These are phyloP conservation scores for Spilosoma lubricipeda DNA, from an alignment of 2,888 invertebrate genomes.

Conservation along the genomic window DNA sequence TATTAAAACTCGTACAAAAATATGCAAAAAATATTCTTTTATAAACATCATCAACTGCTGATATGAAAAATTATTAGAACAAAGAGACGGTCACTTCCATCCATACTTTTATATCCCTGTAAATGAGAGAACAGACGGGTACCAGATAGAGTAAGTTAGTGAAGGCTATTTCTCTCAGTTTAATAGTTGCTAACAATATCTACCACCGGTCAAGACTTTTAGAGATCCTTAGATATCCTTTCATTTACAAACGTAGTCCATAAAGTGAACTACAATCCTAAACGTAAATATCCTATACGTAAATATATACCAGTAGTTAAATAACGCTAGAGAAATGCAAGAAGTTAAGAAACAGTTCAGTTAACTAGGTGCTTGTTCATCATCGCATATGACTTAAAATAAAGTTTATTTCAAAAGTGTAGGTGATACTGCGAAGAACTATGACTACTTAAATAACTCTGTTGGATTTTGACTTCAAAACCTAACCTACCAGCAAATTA, in stretches of 20 bases:
- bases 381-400: too few relatives aligned
- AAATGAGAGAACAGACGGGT: slow-evolving; percentile 54
- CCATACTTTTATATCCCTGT: slow-evolving; percentile 28
- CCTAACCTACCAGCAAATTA: not conserved
- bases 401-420: too few relatives aligned
- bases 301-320: too few relatives aligned
- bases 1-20: not conserved
- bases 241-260: not conserved
- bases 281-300: too few relatives aligned
- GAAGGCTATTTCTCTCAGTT: slow-evolving; percentile 69
- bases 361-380: too few relatives aligned
- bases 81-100: slow-evolving; percentile 20
- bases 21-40: too few relatives aligned
- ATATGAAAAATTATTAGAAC: not conserved
- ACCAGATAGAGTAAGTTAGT: slow-evolving; percentile 64
- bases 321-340: too few relatives aligned
- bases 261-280: not conserved
- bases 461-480: too few relatives aligned
- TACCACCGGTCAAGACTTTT: slow-evolving; percentile 43
- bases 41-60: not conserved
- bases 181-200: slow-evolving; percentile 73
- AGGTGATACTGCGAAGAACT: too few relatives aligned
- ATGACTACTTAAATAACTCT: not conserved
- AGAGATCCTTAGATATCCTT: slow-evolving; percentile 1
- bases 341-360: too few relatives aligned